Base-by-base conservation (phyloP, 2,113 vertebrate species). In the Tenebrosternarchus preto region DNA sequence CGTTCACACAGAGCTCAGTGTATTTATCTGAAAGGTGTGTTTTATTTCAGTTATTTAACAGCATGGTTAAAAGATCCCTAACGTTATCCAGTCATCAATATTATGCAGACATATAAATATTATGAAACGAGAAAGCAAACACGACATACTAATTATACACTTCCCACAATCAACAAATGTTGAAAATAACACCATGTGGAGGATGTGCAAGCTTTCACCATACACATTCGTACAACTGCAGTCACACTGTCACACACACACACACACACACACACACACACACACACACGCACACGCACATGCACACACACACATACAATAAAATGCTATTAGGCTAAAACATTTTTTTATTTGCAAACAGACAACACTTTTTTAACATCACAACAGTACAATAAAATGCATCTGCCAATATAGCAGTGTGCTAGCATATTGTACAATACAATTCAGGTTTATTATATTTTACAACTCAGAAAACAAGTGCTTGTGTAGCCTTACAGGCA, bases 111-210 rank as follows among this genome's bases (percentile, higher is more conserved):
- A 29, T 55, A 22, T 59, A 46, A 69, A 70, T 33, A 17, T 73
- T 73, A 80, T 81, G 46, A 78, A 77, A 78, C 80, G 84, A 87
- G 80, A 85, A 71, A 82, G 33, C 57, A 81, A 72, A 57, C 82
- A 19, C 24, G 85, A 76, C 80, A 82, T 57, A 86, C 78, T 78
- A 88, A 89, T 88, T 89, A 87, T 85, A 84, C 88, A 91, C 89
- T 88, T 85, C 91, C 90, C 90, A 92, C 91, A 87, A 87, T 85
- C 87, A 90, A 89, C 91, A 92, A 92, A 91, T 93, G 92, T 89
- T 75, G 87, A 84, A 89, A 84, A 83, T 87, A 76, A 89, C 90
- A 88, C 84, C 75, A 85, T 77, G 78, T 85, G 86, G 82, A 86
- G 73, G 78, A 90, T 39, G 86, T 89, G 86, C 84, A 83, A 90